Evolutionary conservation across 1,140 invertebrate species (phyloP).

Genomic region (Drosophila bifasciata): DNA sequence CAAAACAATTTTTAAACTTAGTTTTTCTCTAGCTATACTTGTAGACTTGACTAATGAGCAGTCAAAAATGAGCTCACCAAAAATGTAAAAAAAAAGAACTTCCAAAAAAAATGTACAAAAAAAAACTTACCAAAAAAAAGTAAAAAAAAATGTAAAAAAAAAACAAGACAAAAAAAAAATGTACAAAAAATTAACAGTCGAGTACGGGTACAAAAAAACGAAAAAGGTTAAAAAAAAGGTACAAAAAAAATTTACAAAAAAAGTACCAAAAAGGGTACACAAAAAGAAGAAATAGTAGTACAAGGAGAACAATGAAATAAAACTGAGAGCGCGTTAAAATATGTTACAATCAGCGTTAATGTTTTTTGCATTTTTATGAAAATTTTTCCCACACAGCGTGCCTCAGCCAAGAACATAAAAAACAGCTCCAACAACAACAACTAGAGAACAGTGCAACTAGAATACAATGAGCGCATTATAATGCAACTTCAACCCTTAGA

Average conservation of each 20-base stretch:
- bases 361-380: constrained; percentile 74
- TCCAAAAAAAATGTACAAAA: too few relatives aligned
- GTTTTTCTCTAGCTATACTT: too few relatives aligned
- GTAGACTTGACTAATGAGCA: too few relatives aligned
- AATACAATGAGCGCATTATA: constrained; percentile 70
- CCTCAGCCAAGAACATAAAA: constrained; percentile 32
- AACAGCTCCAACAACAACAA: constrained; percentile 29
- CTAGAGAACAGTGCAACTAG: constrained; percentile 10
- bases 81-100: too few relatives aligned
- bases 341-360: constrained; percentile 80
- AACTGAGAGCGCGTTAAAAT: constrained; percentile 62
- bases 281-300: constrained; percentile 6
- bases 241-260: background rate
- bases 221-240: too few relatives aligned
- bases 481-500: constrained; percentile 53
- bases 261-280: constrained; percentile 4
- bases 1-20: too few relatives aligned
- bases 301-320: constrained; percentile 35
- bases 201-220: too few relatives aligned
- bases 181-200: background rate
- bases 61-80: constrained; percentile 3
- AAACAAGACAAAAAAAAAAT: too few relatives aligned
- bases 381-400: constrained; percentile 61
- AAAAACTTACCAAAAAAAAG: constrained; percentile 14
- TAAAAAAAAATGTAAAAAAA: constrained; percentile 9